phyloP scores from a whole-genome alignment of 2,888 invertebrate species.

The Augochlorella aurata region DNA sequence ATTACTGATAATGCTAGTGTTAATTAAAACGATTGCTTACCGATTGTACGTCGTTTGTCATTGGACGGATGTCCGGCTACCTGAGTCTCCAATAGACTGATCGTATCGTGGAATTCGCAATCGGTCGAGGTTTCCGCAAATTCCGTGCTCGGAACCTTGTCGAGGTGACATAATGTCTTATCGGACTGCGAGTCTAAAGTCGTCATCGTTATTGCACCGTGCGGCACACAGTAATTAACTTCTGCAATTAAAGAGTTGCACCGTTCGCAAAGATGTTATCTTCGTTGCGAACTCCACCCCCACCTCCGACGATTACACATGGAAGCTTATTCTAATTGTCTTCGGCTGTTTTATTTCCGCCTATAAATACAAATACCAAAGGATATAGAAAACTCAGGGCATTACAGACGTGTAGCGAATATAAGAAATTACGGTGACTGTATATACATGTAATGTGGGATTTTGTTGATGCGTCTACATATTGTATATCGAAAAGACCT shows the following conservation, averaged over 20 bases:
- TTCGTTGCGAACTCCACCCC: constrained; percentile 41
- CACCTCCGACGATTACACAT: constrained; percentile 32
- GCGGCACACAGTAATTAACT: constrained; percentile 52
- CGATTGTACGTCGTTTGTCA: constrained; percentile 83
- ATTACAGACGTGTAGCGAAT: constrained; percentile 1
- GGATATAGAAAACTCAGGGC: constrained; percentile 27
- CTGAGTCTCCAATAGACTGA: constrained; percentile 84
- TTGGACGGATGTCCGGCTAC: constrained; percentile 87
- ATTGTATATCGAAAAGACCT: neutral
- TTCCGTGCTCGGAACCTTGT: constrained; percentile 56
- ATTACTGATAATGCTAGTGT: neutral
- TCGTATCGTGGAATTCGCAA: constrained; percentile 75
- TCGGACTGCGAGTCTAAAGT: constrained; percentile 58
- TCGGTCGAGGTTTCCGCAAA: constrained; percentile 40
- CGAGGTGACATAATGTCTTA: constrained; percentile 54
- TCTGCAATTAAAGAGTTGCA: constrained; percentile 64
- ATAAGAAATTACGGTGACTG: neutral
- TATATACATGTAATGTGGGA: no score
- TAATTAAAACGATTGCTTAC: constrained; percentile 76
- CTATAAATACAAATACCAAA: constrained; percentile 47
- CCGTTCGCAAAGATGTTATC: constrained; percentile 51
- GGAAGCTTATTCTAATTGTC: constrained; percentile 52
- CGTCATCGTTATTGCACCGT: constrained; percentile 61
- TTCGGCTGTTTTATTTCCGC: constrained; percentile 40
- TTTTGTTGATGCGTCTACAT: neutral